These are phyloP conservation scores for Torymus auratus DNA, from an alignment of 2,888 invertebrate species.

Conservation along the genomic window DNA sequence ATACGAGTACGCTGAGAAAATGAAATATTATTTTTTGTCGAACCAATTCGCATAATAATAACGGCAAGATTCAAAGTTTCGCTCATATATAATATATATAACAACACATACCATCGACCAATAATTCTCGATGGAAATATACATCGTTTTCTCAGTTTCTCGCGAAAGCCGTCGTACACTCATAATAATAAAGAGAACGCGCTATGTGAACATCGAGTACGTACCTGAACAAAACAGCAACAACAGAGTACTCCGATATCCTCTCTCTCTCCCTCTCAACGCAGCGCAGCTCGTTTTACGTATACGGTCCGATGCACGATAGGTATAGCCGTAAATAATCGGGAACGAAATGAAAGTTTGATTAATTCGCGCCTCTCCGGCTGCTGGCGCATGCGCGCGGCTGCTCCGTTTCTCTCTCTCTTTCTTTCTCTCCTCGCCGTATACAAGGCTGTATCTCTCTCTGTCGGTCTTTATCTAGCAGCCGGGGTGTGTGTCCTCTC, in stretches of 20 bases:
- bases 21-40: too few relatives aligned
- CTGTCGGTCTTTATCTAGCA: too few relatives aligned
- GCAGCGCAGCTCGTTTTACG: constrained; percentile 47
- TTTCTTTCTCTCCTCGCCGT: too few relatives aligned
- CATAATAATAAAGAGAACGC: not conserved
- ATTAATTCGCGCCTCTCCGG: constrained; percentile 36
- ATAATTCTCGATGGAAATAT: not conserved
- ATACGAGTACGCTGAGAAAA: not conserved
- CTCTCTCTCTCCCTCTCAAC: too few relatives aligned
- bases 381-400: constrained; percentile 20
- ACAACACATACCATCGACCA: too few relatives aligned
- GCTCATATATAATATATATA: too few relatives aligned
- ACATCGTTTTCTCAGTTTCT: not conserved
- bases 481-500: too few relatives aligned
- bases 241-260: not conserved
- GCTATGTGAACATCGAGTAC: not conserved
- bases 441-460: too few relatives aligned
- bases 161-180: not conserved
- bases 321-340: constrained; percentile 49
- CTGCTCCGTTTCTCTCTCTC: too few relatives aligned
- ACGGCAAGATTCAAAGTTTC: too few relatives aligned
- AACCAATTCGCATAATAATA: too few relatives aligned
- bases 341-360: constrained; percentile 33
- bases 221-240: constrained; percentile 44
- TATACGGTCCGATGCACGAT: constrained; percentile 51